phyloP scores from a whole-genome alignment of 37 sponge, comb jelly and placozoan genomes.

The Haliclona indistincta region DNA sequence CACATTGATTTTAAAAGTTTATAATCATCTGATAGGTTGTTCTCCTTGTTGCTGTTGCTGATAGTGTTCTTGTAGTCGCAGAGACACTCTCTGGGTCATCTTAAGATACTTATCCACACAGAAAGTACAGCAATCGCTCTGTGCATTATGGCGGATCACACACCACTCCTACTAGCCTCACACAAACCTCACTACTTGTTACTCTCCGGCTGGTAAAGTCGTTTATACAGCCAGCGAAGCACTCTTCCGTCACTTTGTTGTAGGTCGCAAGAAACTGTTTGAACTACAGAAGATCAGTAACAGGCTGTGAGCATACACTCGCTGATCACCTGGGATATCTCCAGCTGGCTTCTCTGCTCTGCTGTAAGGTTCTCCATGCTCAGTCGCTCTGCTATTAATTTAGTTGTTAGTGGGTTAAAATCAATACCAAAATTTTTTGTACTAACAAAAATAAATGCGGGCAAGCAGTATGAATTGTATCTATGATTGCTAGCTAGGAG shows the following conservation, averaged over 20 bases:
- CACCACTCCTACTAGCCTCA: too few species aligned
- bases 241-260: slow-evolving; percentile 84
- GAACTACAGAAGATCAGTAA: slow-evolving; percentile 47
- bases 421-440: too few species aligned
- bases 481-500: too few species aligned
- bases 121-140: slow-evolving; percentile 64
- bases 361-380: slow-evolving; percentile 58
- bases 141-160: background rate
- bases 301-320: background rate
- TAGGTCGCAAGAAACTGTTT: slow-evolving; percentile 85
- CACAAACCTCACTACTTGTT: slow-evolving; percentile 70
- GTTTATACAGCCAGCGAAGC: slow-evolving; percentile 80
- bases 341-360: slow-evolving; percentile 64
- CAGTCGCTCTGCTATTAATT: too few species aligned
- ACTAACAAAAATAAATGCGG: too few species aligned
- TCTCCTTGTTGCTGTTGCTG: too few species aligned
- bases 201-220: slow-evolving; percentile 80
- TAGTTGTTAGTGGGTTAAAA: too few species aligned
- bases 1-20: too few species aligned
- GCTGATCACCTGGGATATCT: slow-evolving; percentile 46
- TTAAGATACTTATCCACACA: slow-evolving; percentile 94
- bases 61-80: slow-evolving; percentile 85
- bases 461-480: too few species aligned
- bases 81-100: slow-evolving; percentile 80
- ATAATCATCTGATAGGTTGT: too few species aligned